phyloP scores from a whole-genome alignment of 2,888 invertebrate species.

The Oscheius sp. region DNA sequence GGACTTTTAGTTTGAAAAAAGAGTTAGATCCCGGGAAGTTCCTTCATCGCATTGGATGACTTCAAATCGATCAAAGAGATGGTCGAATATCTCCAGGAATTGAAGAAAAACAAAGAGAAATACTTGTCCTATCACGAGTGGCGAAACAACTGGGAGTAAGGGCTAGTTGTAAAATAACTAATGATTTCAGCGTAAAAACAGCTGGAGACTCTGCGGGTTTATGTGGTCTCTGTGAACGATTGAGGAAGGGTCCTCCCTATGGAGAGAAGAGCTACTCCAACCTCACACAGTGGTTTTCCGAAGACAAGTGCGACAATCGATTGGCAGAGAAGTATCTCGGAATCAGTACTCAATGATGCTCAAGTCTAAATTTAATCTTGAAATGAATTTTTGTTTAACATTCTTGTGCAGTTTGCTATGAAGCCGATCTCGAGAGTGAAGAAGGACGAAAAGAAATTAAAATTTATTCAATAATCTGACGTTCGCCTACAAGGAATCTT shows the following conservation, averaged over 20 bases:
- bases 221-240: not conserved
- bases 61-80: slow-evolving; percentile 36
- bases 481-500: too few species aligned
- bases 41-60: slow-evolving; percentile 50
- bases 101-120: slow-evolving; percentile 34
- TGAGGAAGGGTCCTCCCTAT: not conserved
- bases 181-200: not conserved
- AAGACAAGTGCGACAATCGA: not conserved
- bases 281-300: not conserved
- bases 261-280: not conserved
- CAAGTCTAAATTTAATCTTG: too few species aligned
- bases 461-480: too few species aligned
- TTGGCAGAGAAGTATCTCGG: slow-evolving; percentile 8
- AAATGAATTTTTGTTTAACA: too few species aligned
- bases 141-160: slow-evolving; percentile 43
- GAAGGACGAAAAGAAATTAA: too few species aligned
- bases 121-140: slow-evolving; percentile 48
- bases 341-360: too few species aligned
- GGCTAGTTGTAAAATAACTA: not conserved
- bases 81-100: slow-evolving; percentile 33
- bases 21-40: slow-evolving; percentile 37
- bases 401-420: too few species aligned
- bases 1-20: not conserved
- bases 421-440: too few species aligned
- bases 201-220: not conserved